Evolutionary conservation across 2,888 invertebrate genomes (phyloP), one percentile per base, ranked within the genome.

Genomic region (Cryptus viduatorius): DNA sequence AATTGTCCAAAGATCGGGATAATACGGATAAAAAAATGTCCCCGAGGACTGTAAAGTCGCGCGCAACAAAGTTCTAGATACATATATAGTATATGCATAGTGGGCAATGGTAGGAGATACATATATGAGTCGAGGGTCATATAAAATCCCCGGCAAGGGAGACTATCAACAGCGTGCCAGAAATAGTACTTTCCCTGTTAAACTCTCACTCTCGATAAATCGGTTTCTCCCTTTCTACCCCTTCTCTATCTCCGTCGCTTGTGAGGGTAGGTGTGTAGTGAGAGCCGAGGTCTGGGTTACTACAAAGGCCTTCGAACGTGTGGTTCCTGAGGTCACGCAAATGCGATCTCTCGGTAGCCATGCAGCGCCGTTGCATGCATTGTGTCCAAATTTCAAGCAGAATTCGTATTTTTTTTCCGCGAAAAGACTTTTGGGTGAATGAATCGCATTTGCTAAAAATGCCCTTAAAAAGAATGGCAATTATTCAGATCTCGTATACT

Each of bases 121-220:
- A 24, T 56, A 19, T 56, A 19, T 53, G 4, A 37, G 5, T 37
- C 37, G 37, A 37, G 37, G 1, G 5, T 37, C 37, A 4, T 37
- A 37, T 8, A 53, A 8, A 19, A 3, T 10, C 12, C 56, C 8
- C 4, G 12, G 12, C 19, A 12, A 24, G 44, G 59, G 50, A 31
- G 48, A 24, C 79, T 37, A 65, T 37, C 37, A n/a, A 61, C 69
- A 12, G 61, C 50, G 53, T 71, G 50, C 19, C 50, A 68, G 76
- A 61, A 83, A 83, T 72, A 72, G 76, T 44, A 48, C 65, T 83
- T 69, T 75, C 64, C 56, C 79, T 76, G 46, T 77, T 84, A 73
- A 67, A 69, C 84, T 84, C 81, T 81, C 77, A 16, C 73, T 84
- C 53, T 78, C 77, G 68, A 72, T 81, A 81, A 68, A 81, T 78